Percentiles rank a stretch among this genome's conserved stretches.
phyloP scores from a whole-genome alignment of 2,113 vertebrate species.

The Suncus etruscus region DNA sequence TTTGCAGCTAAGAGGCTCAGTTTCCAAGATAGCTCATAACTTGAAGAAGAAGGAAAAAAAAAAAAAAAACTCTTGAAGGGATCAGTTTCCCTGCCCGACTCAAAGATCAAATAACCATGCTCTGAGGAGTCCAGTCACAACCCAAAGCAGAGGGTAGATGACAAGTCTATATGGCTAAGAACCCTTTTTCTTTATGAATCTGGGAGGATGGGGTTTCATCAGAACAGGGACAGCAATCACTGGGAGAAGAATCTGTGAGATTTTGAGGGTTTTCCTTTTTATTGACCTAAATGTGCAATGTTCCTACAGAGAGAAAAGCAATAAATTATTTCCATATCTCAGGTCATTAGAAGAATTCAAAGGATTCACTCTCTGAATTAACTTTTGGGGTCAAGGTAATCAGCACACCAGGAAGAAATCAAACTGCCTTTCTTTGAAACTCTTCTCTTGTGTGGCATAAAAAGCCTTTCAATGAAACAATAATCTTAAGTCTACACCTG shows the following conservation, averaged over 20 bases:
- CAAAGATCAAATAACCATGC: slow-evolving; percentile 51
- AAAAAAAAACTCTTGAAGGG: slow-evolving; percentile 28
- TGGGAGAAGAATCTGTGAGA: neutral
- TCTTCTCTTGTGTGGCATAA: slow-evolving; percentile 37
- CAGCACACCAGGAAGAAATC: slow-evolving; percentile 12
- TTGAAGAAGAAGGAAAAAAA: neutral
- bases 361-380: slow-evolving; percentile 18
- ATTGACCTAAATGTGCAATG: neutral
- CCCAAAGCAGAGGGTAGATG: neutral
- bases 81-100: neutral
- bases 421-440: slow-evolving; percentile 28
- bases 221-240: neutral
- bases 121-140: neutral
- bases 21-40: slow-evolving; percentile 4
- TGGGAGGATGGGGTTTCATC: neutral
- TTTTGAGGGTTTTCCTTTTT: slow-evolving; percentile 11
- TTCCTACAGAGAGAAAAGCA: slow-evolving; percentile 25
- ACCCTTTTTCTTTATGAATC: neutral
- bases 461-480: neutral
- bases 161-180: neutral
- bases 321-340: slow-evolving; percentile 49
- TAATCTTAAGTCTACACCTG: slow-evolving; percentile 10
- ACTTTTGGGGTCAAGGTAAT: slow-evolving; percentile 58
- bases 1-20: slow-evolving; percentile 23
- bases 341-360: slow-evolving; percentile 15